phyloP scores from a whole-genome alignment of 2,797 vertebrate species.

The Sparidentex hasta region DNA sequence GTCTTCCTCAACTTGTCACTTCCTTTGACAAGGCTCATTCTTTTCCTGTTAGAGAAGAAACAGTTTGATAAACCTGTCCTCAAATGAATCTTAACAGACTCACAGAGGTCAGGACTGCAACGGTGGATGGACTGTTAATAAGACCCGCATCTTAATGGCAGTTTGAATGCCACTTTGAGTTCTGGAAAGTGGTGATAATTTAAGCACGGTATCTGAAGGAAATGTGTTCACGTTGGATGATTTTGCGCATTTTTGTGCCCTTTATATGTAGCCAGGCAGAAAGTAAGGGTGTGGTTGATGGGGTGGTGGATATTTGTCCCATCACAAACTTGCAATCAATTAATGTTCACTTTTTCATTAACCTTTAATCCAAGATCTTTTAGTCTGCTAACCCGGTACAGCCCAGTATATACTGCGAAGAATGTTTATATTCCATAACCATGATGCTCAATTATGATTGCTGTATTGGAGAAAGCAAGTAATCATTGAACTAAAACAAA shows the following conservation, averaged over 20 bases:
- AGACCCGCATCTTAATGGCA: conserved; percentile 54
- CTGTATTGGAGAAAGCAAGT: neutral
- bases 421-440: neutral
- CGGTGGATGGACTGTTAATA: conserved; percentile 62
- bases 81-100: conserved; percentile 76
- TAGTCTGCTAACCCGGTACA: neutral
- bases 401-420: no score
- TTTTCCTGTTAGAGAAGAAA: conserved; percentile 77
- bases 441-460: no score
- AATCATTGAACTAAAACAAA: neutral
- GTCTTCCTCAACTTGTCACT: conserved; percentile 76
- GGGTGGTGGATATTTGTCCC: neutral
- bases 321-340: neutral
- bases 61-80: conserved; percentile 78
- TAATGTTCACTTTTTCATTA: neutral
- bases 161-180: conserved; percentile 62
- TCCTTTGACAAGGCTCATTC: conserved; percentile 81
- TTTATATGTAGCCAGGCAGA: conserved; percentile 1
- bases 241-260: conserved; percentile 31
- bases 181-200: conserved; percentile 66
- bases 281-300: neutral
- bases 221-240: conserved; percentile 36
- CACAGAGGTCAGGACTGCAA: conserved; percentile 65
- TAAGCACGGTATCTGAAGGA: conserved; percentile 24
- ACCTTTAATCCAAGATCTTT: neutral